These are phyloP conservation scores for Atta colombica DNA, from an alignment of 1,140 invertebrate genomes.

Conservation along the genomic window DNA sequence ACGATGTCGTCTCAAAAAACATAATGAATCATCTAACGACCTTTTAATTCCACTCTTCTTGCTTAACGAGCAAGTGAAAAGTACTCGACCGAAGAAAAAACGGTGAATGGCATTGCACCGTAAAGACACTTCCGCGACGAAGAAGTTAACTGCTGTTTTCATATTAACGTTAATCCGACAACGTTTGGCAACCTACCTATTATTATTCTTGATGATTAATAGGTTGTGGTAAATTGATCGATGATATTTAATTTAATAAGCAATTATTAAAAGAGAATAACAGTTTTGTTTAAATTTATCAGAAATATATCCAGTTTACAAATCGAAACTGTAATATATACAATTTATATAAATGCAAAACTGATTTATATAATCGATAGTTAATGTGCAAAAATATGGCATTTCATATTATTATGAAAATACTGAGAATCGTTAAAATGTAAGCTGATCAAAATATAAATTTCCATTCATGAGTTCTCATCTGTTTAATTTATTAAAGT, in stretches of 20 bases:
- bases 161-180: conserved; percentile 35
- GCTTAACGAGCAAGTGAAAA: conserved; percentile 44
- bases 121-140: conserved; percentile 36
- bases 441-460: conserved; percentile 29
- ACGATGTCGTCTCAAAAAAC: conserved; percentile 42
- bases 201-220: conserved; percentile 44
- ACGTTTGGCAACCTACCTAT: neutral
- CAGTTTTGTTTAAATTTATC: conserved; percentile 31
- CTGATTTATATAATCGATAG: conserved; percentile 28
- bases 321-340: conserved; percentile 27
- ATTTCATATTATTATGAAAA: conserved; percentile 34
- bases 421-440: conserved; percentile 18
- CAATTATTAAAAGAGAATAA: conserved; percentile 53
- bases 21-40: conserved; percentile 46
- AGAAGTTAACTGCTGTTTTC: conserved; percentile 32
- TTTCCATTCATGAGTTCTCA: conserved; percentile 1
- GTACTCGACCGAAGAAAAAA: conserved; percentile 31
- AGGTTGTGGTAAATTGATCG: conserved; percentile 11
- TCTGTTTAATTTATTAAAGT: neutral
- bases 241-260: conserved; percentile 50
- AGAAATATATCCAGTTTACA: conserved; percentile 28
- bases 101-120: neutral
- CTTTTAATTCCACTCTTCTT: conserved; percentile 42
- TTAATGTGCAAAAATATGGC: conserved; percentile 26
- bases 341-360: conserved; percentile 38